phyloP scores from a whole-genome alignment of 2,888 invertebrate species.

The Deroplatys truncata region DNA sequence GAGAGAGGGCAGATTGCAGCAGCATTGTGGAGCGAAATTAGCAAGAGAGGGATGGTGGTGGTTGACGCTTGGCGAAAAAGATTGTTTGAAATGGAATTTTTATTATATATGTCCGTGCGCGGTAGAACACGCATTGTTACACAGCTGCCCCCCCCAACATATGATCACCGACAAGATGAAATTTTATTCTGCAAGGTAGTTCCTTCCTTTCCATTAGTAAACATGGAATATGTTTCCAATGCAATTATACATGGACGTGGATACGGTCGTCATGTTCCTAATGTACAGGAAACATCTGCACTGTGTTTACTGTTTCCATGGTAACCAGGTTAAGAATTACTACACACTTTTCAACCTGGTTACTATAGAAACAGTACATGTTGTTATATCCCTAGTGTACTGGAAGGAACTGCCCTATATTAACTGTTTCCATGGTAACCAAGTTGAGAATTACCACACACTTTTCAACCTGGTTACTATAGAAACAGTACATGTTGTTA shows the following conservation, averaged over 20 bases:
- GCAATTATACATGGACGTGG: too few species aligned
- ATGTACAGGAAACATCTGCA: background rate
- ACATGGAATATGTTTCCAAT: too few species aligned
- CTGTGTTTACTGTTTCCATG: background rate
- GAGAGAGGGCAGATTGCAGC: background rate
- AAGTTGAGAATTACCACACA: too few species aligned
- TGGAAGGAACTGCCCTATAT: too few species aligned
- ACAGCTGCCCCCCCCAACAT: background rate
- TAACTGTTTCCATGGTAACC: too few species aligned
- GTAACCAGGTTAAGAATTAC: too few species aligned
- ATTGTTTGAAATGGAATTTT: conserved; percentile 11
- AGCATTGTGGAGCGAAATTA: background rate
- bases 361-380: too few species aligned
- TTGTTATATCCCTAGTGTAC: too few species aligned
- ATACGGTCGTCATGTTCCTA: background rate
- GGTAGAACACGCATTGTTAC: background rate
- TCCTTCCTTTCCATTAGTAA: background rate
- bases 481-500: too few species aligned
- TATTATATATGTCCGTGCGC: background rate
- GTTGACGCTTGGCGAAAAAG: background rate
- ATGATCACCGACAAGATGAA: background rate
- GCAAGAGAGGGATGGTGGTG: background rate
- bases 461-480: too few species aligned
- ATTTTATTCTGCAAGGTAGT: too few species aligned
- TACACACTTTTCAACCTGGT: too few species aligned